Evolutionary conservation across 30 jellyfish, hydroid and myxozoan species (phyloP), one percentile per base, ranked within the genome.

Genomic region (Aurelia sp.): DNA sequence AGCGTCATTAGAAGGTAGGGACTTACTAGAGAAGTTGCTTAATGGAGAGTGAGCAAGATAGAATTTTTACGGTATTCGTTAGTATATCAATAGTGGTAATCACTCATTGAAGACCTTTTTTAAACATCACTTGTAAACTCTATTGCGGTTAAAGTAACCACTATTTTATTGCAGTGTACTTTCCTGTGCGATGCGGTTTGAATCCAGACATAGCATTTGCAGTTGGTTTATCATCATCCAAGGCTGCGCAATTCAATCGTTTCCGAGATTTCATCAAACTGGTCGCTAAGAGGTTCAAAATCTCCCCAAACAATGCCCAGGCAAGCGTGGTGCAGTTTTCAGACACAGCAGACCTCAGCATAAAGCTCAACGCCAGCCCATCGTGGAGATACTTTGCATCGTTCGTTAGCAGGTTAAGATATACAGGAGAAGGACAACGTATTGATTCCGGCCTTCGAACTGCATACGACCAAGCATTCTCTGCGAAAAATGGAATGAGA

Each of bases 261-360:
- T 48, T 78, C 13, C 85, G 84, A 72, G 67, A 67, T 40, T 78
- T 84, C 35, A 44, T 91, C 71, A 92, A 87, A 63, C 61, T 22
- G 62, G 53, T 88, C 63, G 96, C 97, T 30, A 88, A 67, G 50
- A 52, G 95, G 66, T 82, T 92, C 79, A 88, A 77, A 38, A 74
- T 92, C 13, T 73, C 96, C 15, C 70, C 89, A 4, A 2, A 78
- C 3, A 70, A 77, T 10, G 47, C 92, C 3, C 88, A 78, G 64
- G 91, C 81, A 20, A 91, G 96, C 40, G 92, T 91, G 33, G 59
- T 91, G 22, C 81, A 80, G 86, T 91, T 91, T 89, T 67, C 88
- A 17, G 58, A 35, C 64, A 21, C 70, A 22, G 69, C 97, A 27
- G 90, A 76, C n/a, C 86, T 59, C 22, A 77, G 67, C 79, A 60